Evolutionary conservation across 2,113 vertebrate species (phyloP), one percentile per base, ranked within the genome.

Genomic region (Scalopus aquaticus): DNA sequence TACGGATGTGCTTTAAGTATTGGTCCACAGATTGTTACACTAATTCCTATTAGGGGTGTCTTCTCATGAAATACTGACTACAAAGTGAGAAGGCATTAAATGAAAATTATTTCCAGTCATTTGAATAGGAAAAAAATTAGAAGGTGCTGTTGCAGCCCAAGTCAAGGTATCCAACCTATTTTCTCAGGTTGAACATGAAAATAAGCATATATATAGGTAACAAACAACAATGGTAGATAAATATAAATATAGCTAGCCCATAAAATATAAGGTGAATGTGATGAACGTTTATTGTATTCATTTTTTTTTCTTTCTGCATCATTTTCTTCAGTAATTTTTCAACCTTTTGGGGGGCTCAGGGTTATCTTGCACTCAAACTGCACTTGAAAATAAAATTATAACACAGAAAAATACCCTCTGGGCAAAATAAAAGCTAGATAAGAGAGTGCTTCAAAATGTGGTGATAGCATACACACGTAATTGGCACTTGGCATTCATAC

Each of bases 281-380:
- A 83, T 90, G 60, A 83, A 91, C 37, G n/a, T 90, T 95, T 95
- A 90, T 77, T 76, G 30, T 72, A 37, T 39, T 88, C 30, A 46
- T 77, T 82, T 92, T 64, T 74, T 60, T 58, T 85, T 91, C 88
- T 92, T 96, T 94, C 72, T 76, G 19, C 46, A 72, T 93, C 73
- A 85, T 83, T 96, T 87, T 94, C 85, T 96, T 92, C 76, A 92
- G 65, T 89, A 93, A 72, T 95, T 93, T 94, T 95, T 94, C 81
- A 94, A 79, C 49, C 89, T 94, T 95, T 90, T 56, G 19, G 65
- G 42, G n/a, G 76, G 39, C 15, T 60, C 12, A 3, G 84, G 60
- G 60, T 85, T 88, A 90, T 77, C 67, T 51, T 93, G 20, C 46
- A 51, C 73, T 94, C 51, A 84, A 80, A 79, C 28, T 93, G 60